A percentile compares a stretch with the other conserved stretches of the same genome.
These are phyloP conservation scores for Machaerirhynchus nigripectus DNA, from an alignment of 2,113 vertebrate species.

Conservation along the genomic window DNA sequence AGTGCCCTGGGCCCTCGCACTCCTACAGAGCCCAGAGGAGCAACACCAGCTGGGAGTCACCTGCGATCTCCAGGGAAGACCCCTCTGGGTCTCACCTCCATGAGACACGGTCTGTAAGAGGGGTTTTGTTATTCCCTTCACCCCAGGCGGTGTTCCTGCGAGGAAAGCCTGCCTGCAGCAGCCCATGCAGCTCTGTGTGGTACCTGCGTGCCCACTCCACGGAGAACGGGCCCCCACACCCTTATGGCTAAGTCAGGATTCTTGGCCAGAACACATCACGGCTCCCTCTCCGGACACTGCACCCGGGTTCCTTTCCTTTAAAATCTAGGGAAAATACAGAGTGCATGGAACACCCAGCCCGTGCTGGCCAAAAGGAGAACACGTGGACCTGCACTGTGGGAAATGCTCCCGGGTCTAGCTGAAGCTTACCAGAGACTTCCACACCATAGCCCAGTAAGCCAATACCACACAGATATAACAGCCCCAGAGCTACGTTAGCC, in stretches of 20 bases:
- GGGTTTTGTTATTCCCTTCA: not conserved
- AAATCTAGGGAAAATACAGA: not conserved
- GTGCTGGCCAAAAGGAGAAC: not conserved
- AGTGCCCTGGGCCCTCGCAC: not conserved
- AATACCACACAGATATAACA: not conserved
- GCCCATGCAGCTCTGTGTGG: not conserved
- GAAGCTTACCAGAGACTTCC: not conserved
- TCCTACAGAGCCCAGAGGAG: not conserved
- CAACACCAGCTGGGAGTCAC: not conserved
- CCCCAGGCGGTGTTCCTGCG: not conserved
- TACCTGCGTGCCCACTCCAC: not conserved
- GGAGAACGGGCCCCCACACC: not conserved
- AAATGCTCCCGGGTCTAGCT: not conserved
- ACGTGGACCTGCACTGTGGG: accelerated
- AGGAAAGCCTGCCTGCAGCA: not conserved
- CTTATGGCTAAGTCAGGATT: not conserved
- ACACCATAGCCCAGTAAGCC: not conserved
- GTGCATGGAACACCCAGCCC: not conserved
- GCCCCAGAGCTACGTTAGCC: not conserved
- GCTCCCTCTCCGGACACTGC: not conserved
- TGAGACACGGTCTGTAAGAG: accelerated
- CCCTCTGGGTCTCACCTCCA: not conserved
- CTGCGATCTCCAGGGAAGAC: accelerated
- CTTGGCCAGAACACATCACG: not conserved
- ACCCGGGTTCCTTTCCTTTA: not conserved